A percentile compares a stretch with the other conserved stretches of the same genome.
Evolutionary conservation across 2,797 vertebrate genomes (phyloP).

Genomic region (Microtus obscurus): DNA sequence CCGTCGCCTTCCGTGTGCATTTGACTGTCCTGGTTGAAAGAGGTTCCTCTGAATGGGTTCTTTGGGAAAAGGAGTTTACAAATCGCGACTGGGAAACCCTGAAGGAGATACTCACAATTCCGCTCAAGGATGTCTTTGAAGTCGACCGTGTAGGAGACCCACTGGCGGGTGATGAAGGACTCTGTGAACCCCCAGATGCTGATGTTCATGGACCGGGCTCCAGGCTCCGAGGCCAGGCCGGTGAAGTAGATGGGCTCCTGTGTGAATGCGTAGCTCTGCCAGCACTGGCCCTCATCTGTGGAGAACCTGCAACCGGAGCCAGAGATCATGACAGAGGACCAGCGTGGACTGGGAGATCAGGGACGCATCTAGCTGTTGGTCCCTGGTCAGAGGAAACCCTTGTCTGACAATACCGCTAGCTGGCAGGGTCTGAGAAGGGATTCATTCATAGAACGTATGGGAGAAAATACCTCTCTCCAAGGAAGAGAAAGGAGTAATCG

Average conservation of each 20-base stretch:
- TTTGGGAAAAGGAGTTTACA: neutral
- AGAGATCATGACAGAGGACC: constrained; percentile 18
- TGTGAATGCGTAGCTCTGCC: constrained; percentile 92
- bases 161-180: constrained; percentile 89
- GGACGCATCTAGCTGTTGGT: neutral
- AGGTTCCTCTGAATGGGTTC: constrained; percentile 29
- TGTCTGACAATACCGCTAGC: neutral
- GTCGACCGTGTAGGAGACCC: constrained; percentile 97
- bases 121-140: constrained; percentile 94
- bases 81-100: constrained; percentile 25
- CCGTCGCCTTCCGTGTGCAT: neutral
- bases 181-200: constrained; percentile 96
- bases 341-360: neutral
- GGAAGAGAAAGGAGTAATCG: neutral
- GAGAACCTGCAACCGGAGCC: constrained; percentile 91
- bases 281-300: constrained; percentile 97
- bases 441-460: constrained; percentile 18
- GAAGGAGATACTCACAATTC: constrained; percentile 90
- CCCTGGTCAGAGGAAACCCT: neutral
- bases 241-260: constrained; percentile 93
- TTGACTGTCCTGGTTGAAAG: constrained; percentile 29
- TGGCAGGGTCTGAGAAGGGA: constrained; percentile 35
- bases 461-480: constrained; percentile 31
- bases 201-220: constrained; percentile 96
- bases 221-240: constrained; percentile 95